Evolutionary conservation across 2,113 vertebrate species (phyloP).

Genomic region (Rattus rattus): DNA sequence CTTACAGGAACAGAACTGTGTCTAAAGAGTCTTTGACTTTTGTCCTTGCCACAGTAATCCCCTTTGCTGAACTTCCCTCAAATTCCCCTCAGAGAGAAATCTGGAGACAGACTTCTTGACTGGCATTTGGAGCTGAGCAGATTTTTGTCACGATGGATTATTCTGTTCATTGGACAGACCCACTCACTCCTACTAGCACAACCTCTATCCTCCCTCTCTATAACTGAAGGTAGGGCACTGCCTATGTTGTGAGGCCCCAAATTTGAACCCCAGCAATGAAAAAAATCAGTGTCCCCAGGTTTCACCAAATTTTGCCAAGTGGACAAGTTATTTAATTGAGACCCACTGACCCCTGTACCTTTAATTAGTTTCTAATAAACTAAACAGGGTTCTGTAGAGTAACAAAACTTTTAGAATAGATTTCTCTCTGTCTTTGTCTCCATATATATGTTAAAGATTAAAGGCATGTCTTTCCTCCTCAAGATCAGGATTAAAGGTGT

Average conservation of each 20-base stretch:
- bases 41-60: neutral
- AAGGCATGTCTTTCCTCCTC: neutral
- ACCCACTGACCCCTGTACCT: neutral
- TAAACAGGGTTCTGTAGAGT: neutral
- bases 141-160: neutral
- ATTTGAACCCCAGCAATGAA: neutral
- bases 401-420: neutral
- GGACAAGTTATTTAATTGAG: neutral
- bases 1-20: neutral
- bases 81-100: neutral
- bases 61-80: conserved; percentile 14
- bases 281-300: neutral
- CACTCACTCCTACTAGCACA: neutral
- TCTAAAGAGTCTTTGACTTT: conserved; percentile 18
- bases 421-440: neutral
- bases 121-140: conserved; percentile 25
- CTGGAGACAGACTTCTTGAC: neutral
- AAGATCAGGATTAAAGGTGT: neutral
- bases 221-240: neutral
- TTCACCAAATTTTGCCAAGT: neutral
- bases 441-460: neutral
- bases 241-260: too few species aligned
- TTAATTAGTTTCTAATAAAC: neutral
- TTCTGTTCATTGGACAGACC: neutral
- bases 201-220: neutral